Evolutionary conservation across 2,888 invertebrate species (phyloP).

Genomic region (Mesorhabditis spiculigera): DNA sequence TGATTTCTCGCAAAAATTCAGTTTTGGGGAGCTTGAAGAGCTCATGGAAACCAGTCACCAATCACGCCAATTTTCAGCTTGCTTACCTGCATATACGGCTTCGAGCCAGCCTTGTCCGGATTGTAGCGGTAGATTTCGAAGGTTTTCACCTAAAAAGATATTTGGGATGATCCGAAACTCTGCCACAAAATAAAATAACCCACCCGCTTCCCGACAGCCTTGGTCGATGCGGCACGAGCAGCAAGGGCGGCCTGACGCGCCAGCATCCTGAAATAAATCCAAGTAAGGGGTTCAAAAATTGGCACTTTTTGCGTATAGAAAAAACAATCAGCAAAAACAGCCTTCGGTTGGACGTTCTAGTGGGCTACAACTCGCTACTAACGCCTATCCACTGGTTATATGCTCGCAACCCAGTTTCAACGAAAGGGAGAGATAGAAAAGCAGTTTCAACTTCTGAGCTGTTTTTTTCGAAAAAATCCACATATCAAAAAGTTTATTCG

Average conservation of each 20-base stretch:
- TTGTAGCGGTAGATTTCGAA: slow-evolving; percentile 64
- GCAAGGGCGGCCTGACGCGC: slow-evolving; percentile 33
- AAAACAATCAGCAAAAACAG: too few species aligned
- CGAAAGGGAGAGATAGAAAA: too few species aligned
- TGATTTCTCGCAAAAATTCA: background rate
- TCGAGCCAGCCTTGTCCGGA: slow-evolving; percentile 62
- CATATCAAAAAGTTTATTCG: too few species aligned
- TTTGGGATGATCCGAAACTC: background rate
- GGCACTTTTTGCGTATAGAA: too few species aligned
- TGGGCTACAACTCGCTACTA: too few species aligned
- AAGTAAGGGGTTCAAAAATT: too few species aligned
- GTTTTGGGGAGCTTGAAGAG: background rate
- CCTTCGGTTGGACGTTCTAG: too few species aligned
- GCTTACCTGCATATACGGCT: slow-evolving; percentile 63
- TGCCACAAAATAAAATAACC: slow-evolving; percentile 6
- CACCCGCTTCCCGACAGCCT: slow-evolving; percentile 8
- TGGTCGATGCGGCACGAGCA: slow-evolving; percentile 28
- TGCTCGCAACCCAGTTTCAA: too few species aligned
- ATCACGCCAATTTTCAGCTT: background rate
- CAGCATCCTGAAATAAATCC: slow-evolving; percentile 27
- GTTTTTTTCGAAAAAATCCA: too few species aligned
- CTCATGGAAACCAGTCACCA: background rate
- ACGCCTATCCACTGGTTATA: too few species aligned
- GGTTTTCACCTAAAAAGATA: slow-evolving; percentile 56
- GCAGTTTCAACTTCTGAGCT: too few species aligned